Base-by-base conservation (phyloP, 92 coral and sea anemone species). In the Ricordea florida region DNA sequence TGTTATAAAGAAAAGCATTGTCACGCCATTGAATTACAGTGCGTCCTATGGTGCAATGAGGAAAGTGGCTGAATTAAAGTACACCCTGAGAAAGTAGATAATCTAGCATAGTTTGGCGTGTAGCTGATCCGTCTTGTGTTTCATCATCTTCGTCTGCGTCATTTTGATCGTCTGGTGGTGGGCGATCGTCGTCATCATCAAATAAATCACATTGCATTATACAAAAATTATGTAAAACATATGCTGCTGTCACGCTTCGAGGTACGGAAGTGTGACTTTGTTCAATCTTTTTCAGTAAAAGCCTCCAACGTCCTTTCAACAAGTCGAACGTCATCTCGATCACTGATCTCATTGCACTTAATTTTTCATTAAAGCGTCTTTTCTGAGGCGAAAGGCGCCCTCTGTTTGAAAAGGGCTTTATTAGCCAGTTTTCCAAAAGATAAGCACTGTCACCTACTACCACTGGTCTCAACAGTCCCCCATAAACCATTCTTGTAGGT, bases 361-460 rank as follows among this genome's bases (percentile, higher is more conserved):
- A 29, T 17, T 55, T 57, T 14, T 20, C 45, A 41, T 56, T 78
- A 52, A 66, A 66, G 37, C 52, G 44, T 38, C 63, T 56, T 66
- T 66, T 30, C 28, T 66, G 41, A 32, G 51, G 67, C 48, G 62
- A 20, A 11, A 78, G 68, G 48, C 20, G 32, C 40, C 44, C 84
- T 48, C 51, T 58, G 42, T 78, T 22, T 55, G 58, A 33, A 65
- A 24, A 77, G 34, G 83, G 83, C 29, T 52, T 77, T 30, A 77
- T 38, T 49, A 77, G 59, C 83, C 76, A 77, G 37, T 49, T 42
- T 43, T 24, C 21, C 14, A 66, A 50, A 18, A 76, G 76, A 42
- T 78, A 84, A 10, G 85, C 81, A 18, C 85, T 71, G 49, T 85
- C 86, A n/a, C 85, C 90, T 13, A 78, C 55, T 32, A 85, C 57